Conservation (phyloP, 2,113 vertebrate genomes). For the Oncorhynchus tshawytscha region DNA sequence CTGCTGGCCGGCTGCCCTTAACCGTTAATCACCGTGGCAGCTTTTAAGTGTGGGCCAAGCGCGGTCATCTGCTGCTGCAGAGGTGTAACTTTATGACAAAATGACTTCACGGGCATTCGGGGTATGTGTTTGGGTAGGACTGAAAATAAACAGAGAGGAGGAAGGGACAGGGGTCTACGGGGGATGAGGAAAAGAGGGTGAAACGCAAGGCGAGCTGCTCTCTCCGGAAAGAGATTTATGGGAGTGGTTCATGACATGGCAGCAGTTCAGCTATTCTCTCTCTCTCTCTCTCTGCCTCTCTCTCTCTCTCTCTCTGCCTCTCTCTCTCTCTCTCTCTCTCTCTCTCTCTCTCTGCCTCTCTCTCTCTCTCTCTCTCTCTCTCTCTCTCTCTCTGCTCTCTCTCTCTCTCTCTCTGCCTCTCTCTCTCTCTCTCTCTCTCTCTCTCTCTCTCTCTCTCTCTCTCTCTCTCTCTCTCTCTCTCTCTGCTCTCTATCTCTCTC, state of each 20-base stretch:
- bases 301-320: too few species aligned
- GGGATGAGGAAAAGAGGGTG: conserved; percentile 39
- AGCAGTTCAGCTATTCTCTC: conserved; percentile 62
- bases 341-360: too few species aligned
- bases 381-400: conserved; percentile 19
- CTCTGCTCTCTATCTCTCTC: conserved; percentile 25
- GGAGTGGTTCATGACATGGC: conserved; percentile 77
- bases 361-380: conserved; percentile 22
- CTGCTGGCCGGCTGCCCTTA: conserved; percentile 45
- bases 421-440: conserved; percentile 21
- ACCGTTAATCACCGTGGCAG: conserved; percentile 54
- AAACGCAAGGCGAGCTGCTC: conserved; percentile 50
- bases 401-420: conserved; percentile 4
- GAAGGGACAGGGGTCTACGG: conserved; percentile 1
- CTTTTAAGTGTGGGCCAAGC: conserved; percentile 62
- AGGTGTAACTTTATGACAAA: conserved; percentile 75
- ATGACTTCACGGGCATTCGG: conserved; percentile 62
- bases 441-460: conserved; percentile 44
- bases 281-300: conserved; percentile 30
- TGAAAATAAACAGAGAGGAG: conserved; percentile 70
- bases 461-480: conserved; percentile 50
- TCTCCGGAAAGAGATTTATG: conserved; percentile 72
- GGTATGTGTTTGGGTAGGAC: conserved; percentile 51
- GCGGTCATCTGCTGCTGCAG: conserved; percentile 54
- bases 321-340: too few species aligned